Conservation (phyloP, 2,888 invertebrate genomes). For the Ischnura elegans region DNA sequence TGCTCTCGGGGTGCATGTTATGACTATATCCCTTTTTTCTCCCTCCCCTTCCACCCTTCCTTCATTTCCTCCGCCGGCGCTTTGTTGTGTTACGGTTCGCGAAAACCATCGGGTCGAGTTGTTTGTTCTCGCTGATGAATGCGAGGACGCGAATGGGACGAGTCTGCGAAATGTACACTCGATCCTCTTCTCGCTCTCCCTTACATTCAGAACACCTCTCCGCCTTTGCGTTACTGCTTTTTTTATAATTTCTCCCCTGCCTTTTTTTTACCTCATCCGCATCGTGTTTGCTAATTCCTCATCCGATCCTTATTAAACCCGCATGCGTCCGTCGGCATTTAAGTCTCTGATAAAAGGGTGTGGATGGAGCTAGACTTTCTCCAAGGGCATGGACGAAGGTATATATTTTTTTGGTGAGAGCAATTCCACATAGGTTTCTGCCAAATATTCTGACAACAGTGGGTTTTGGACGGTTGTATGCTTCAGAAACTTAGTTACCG, state of each 20-base stretch:
- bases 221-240: background rate
- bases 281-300: no score
- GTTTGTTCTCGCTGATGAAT: background rate
- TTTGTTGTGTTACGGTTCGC: background rate
- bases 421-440: no score
- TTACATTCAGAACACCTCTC: background rate
- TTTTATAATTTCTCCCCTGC: background rate
- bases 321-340: no score
- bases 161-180: background rate
- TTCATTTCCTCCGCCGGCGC: background rate
- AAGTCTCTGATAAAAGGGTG: no score
- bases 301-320: no score
- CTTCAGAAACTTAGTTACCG: no score
- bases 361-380: no score
- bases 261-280: no score
- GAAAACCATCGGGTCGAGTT: slow-evolving; percentile 20
- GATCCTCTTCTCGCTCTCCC: background rate
- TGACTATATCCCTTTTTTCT: background rate
- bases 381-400: no score
- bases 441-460: no score
- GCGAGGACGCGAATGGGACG: background rate
- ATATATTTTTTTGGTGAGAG: no score
- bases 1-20: background rate
- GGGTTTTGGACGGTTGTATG: no score
- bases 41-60: background rate